Evolutionary conservation across 2,113 vertebrate genomes (phyloP), one percentile per base, ranked within the genome.

Genomic region (Ictalurus furcatus): DNA sequence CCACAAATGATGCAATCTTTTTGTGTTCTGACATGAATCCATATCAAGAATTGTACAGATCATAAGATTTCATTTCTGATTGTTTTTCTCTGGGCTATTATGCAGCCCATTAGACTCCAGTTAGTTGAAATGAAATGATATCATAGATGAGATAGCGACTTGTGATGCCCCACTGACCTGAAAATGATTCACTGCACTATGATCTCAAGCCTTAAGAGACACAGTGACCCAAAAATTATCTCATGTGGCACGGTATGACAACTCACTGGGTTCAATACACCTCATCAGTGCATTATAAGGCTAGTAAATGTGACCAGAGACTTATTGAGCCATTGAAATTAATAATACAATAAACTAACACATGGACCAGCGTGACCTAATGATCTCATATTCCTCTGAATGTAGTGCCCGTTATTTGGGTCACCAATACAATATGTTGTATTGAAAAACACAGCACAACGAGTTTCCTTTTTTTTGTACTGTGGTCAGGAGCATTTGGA

Each of bases 221-320:
- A 87, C 76, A 88, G 14, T 76, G 56, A 90, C 73, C 90, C 93
- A 89, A 91, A 80, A 88, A 94, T 94, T 94, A 92, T 91, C 90
- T 74, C 74, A 79, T 85, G 85, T n/a, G 8, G 92, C 87, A 86
- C 73, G 19, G 30, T 67, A 76, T 54, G 83, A 90, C 92, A 93
- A 92, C 91, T 91, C 85, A 88, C 84, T 61, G 83, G 80, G 87
- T 88, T 76, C 73, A 80, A 83, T 91, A 84, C 84, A 37, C 34
- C 73, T 71, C 82, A 63, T 88, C 86, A 48, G 61, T 9, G 37
- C 88, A 86, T 89, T 86, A 88, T 17, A 58, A 84, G 87, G 63
- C 23, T 61, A 88, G 87, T 91, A 87, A 89, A 78, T 84, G 89
- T 90, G 74, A 61, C 52, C 83, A 23, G 58, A 88, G 89, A 85